A percentile compares a stretch with the other conserved stretches of the same genome.
Evolutionary conservation across 2,113 vertebrate genomes (phyloP).

Genomic region (Chloebia gouldiae): DNA sequence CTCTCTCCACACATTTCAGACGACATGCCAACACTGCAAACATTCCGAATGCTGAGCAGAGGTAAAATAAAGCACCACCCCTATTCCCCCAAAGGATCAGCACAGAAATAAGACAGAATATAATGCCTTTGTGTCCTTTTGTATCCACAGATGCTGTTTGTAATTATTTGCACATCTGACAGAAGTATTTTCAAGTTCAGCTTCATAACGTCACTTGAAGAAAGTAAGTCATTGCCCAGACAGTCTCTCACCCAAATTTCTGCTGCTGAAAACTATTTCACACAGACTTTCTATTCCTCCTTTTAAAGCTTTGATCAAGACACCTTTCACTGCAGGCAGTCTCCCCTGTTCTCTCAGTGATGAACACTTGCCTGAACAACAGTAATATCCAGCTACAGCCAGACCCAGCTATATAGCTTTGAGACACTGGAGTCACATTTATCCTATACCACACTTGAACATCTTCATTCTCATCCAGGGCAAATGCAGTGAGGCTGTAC

Average conservation of each 20-base stretch:
- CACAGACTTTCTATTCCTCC: not conserved
- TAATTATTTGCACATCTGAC: not conserved
- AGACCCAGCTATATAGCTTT: not conserved
- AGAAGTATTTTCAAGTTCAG: not conserved
- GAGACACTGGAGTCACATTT: not conserved
- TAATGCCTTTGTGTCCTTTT: not conserved
- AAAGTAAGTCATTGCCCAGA: not conserved
- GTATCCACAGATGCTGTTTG: not conserved
- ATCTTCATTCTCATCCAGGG: not conserved
- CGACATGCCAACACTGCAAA: not conserved
- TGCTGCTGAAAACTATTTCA: not conserved
- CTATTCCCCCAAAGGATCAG: not conserved
- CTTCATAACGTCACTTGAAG: not conserved
- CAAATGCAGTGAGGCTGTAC: not conserved
- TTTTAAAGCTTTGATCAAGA: not conserved
- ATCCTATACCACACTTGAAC: not conserved
- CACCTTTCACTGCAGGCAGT: not conserved
- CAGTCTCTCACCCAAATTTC: not conserved
- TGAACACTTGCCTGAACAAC: not conserved
- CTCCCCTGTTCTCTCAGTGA: not conserved
- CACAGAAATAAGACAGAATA: not conserved
- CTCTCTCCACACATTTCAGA: not conserved
- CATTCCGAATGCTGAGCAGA: not conserved
- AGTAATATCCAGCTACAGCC: not conserved
- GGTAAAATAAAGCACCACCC: not conserved